Evolutionary conservation across 1,140 invertebrate species (phyloP).

Genomic region (Carcinoscorpius rotundicauda): DNA sequence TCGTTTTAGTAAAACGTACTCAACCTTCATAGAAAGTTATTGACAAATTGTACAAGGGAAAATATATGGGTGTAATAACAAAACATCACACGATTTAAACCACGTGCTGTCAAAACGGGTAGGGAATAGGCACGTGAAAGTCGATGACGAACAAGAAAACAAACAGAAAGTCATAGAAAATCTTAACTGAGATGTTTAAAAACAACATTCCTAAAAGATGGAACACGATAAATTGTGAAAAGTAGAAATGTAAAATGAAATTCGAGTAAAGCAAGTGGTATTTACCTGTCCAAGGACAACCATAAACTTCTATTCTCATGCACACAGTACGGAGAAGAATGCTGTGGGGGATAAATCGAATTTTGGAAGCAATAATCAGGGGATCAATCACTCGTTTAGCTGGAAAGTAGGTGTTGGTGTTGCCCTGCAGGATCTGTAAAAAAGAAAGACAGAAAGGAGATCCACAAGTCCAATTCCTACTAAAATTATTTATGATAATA

Average conservation of each 20-base stretch:
- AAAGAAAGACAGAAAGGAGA: not conserved
- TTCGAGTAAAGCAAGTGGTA: not conserved
- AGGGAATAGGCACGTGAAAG: not conserved
- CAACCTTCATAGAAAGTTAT: too few species aligned
- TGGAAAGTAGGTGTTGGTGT: constrained; percentile 67
- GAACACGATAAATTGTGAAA: not conserved
- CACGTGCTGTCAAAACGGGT: not conserved
- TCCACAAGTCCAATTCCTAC: too few species aligned
- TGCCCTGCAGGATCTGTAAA: constrained; percentile 58
- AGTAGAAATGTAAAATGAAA: not conserved
- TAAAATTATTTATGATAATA: constrained; percentile 1
- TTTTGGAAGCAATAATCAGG: constrained; percentile 58
- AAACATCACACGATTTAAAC: not conserved
- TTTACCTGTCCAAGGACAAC: constrained; percentile 40
- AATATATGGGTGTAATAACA: too few species aligned
- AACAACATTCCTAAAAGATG: not conserved
- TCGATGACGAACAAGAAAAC: not conserved
- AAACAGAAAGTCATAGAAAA: constrained; percentile 1
- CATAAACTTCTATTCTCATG: constrained; percentile 71
- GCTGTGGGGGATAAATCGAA: constrained; percentile 71
- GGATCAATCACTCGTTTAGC: constrained; percentile 54
- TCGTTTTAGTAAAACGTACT: too few species aligned
- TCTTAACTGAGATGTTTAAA: not conserved
- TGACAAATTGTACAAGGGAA: too few species aligned
- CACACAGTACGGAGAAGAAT: constrained; percentile 69